These are phyloP conservation scores for Protobothrops mucrosquamatus DNA, from an alignment of 2,113 vertebrate genomes.

Conservation along the genomic window DNA sequence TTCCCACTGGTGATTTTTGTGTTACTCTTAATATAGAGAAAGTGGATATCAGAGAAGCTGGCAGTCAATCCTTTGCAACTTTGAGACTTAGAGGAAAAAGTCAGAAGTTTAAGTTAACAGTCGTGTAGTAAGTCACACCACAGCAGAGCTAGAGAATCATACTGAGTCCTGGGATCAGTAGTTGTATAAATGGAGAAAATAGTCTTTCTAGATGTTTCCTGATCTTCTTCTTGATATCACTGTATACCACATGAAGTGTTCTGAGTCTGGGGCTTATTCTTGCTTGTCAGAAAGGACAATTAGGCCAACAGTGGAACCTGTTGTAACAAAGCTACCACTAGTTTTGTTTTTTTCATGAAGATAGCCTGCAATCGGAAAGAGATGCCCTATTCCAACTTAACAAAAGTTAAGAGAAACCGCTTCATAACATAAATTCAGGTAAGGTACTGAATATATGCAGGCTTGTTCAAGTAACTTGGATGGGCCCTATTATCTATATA, in stretches of 20 bases:
- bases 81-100: background rate
- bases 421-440: background rate
- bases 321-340: background rate
- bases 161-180: background rate
- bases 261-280: background rate
- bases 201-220: background rate
- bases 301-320: background rate
- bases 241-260: background rate
- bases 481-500: background rate
- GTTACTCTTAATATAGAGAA: background rate
- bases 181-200: background rate
- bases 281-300: background rate
- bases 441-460: background rate
- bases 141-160: background rate
- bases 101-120: background rate
- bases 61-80: background rate
- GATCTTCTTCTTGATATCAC: background rate
- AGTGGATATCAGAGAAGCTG: background rate
- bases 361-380: background rate
- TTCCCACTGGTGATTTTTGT: background rate
- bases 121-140: background rate
- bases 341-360: background rate
- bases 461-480: background rate
- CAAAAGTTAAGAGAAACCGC: background rate
- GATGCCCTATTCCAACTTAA: background rate